Conservation (phyloP, 2,888 invertebrate genomes). For the Cephus nigrinus region DNA sequence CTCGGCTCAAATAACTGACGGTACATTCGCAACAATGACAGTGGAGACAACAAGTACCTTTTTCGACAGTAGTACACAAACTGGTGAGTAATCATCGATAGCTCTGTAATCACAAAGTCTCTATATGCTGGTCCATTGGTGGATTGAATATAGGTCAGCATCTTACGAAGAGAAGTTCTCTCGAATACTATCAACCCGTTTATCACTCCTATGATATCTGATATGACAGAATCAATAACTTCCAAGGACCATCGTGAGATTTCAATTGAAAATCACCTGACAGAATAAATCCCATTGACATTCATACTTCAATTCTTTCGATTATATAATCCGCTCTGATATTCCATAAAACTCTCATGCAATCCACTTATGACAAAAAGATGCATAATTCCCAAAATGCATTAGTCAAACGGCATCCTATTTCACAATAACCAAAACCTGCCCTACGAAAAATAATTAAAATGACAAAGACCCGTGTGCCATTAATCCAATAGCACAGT, state of each 20-base stretch:
- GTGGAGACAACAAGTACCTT: slow-evolving; percentile 93
- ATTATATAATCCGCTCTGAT: background rate
- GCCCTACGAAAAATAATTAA: background rate
- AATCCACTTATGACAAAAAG: background rate
- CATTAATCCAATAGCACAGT: background rate
- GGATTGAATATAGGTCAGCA: background rate
- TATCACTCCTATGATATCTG: background rate
- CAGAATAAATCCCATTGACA: background rate
- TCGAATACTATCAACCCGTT: background rate
- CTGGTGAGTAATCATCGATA: slow-evolving; percentile 74
- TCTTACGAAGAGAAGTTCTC: background rate
- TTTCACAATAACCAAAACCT: background rate
- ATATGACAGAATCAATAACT: background rate
- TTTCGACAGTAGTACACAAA: slow-evolving; percentile 93
- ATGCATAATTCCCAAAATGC: background rate
- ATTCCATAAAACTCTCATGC: background rate
- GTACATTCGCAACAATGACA: slow-evolving; percentile 92
- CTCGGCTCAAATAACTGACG: slow-evolving; percentile 90
- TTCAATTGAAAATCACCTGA: background rate
- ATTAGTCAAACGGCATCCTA: background rate
- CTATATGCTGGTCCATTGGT: background rate
- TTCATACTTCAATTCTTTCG: no score
- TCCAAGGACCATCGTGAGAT: background rate
- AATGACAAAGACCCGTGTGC: background rate
- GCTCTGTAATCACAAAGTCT: background rate